phyloP scores from a whole-genome alignment of 2,113 vertebrate genomes.

The Anguilla japonica region DNA sequence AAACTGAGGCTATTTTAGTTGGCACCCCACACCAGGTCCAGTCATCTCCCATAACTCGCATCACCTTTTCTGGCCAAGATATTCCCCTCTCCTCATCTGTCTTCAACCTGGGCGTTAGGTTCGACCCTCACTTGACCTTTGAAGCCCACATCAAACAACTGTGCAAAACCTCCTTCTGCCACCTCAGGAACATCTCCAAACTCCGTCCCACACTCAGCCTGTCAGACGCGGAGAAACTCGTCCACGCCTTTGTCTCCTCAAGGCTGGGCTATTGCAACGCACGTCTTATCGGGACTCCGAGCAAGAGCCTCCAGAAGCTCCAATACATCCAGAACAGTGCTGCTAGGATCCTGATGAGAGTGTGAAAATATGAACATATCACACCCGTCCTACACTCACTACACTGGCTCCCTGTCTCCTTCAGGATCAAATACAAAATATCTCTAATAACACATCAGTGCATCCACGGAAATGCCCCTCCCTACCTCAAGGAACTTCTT shows the following conservation, averaged over 20 bases:
- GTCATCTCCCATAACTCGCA: neutral
- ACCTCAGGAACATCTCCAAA: conserved; percentile 14
- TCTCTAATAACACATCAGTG: neutral
- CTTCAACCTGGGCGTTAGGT: too few relatives aligned
- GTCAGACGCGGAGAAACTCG: conserved; percentile 13
- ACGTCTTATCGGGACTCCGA: conserved; percentile 6
- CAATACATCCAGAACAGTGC: conserved; percentile 10
- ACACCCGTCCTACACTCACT: too few relatives aligned
- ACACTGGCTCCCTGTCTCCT: neutral
- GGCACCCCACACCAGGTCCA: neutral
- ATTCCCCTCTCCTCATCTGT: too few relatives aligned
- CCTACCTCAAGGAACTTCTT: neutral
- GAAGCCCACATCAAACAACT: too few relatives aligned
- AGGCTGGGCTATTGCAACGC: conserved; percentile 9
- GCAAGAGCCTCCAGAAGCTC: neutral
- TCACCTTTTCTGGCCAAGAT: too few relatives aligned
- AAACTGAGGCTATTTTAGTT: neutral
- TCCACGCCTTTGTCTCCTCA: conserved; percentile 8
- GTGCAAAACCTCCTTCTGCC: too few relatives aligned
- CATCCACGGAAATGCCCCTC: neutral
- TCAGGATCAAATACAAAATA: neutral
- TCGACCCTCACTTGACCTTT: too few relatives aligned
- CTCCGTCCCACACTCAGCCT: neutral
- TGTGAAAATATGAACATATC: too few relatives aligned
- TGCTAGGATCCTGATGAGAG: too few relatives aligned